Evolutionary conservation across 64 coral and sea anemone genomes (phyloP).

Genomic region (Hydrozoanthus tunicans): DNA sequence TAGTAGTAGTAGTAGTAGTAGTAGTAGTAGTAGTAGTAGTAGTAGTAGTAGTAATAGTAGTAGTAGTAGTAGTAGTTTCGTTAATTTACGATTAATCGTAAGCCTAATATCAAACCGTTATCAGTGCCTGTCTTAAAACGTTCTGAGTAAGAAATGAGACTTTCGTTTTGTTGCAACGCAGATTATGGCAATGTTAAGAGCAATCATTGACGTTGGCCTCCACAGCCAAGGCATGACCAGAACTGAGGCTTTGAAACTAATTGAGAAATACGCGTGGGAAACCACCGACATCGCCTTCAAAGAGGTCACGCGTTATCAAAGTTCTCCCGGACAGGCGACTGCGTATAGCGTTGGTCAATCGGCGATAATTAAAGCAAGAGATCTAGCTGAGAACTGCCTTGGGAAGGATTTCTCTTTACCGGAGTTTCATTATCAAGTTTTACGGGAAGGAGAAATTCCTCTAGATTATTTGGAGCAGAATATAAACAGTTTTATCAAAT

Average conservation of each 20-base stretch:
- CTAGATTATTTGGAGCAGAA: slow-evolving; percentile 68
- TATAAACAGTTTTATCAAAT: slow-evolving; percentile 57
- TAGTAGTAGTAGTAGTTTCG: no score
- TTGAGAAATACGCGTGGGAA: slow-evolving; percentile 68
- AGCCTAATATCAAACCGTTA: no score
- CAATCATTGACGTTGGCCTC: slow-evolving; percentile 57
- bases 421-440: slow-evolving; percentile 79
- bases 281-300: slow-evolving; percentile 64
- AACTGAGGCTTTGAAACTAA: not conserved
- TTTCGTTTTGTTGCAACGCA: slow-evolving; percentile 2
- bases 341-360: slow-evolving; percentile 67
- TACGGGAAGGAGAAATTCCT: slow-evolving; percentile 71
- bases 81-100: no score
- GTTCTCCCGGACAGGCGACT: slow-evolving; percentile 55
- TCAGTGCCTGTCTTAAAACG: no score
- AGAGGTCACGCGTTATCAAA: slow-evolving; percentile 65
- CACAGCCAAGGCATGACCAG: slow-evolving; percentile 37
- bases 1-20: no score
- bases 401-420: slow-evolving; percentile 56
- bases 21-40: no score
- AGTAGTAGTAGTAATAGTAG: no score
- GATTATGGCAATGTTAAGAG: slow-evolving; percentile 62
- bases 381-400: slow-evolving; percentile 52
- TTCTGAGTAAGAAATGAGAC: no score
- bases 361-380: slow-evolving; percentile 50